A percentile compares a stretch with the other conserved stretches of the same genome.
Evolutionary conservation across 2,888 invertebrate genomes (phyloP).

Genomic region (Cephalotes varians): DNA sequence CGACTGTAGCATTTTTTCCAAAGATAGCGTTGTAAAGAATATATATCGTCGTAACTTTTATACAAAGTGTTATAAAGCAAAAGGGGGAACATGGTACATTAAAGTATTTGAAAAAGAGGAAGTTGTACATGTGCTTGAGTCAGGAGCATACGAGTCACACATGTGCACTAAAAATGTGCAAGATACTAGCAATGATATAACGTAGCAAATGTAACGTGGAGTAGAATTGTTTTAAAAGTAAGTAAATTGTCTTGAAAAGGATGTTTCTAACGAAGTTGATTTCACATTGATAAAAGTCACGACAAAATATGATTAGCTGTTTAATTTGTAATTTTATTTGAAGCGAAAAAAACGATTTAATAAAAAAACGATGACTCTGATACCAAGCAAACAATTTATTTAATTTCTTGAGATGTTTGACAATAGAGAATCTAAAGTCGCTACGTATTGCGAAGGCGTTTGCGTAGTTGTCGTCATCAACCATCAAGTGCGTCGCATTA

Average conservation of each 20-base stretch:
- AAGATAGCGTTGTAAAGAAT: neutral
- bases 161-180: neutral
- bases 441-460: neutral
- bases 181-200: neutral
- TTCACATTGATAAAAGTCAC: neutral
- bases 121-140: constrained; percentile 20
- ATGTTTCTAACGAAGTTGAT: neutral
- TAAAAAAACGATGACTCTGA: neutral
- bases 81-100: neutral
- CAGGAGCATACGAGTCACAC: neutral
- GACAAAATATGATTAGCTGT: neutral
- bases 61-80: neutral
- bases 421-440: neutral
- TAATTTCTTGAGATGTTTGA: constrained; percentile 1
- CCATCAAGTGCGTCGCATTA: constrained; percentile 56
- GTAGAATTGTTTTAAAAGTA: neutral
- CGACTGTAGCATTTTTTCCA: neutral
- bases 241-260: neutral
- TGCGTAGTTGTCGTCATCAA: constrained; percentile 70
- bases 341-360: constrained; percentile 19
- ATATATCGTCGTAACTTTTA: neutral
- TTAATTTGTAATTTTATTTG: neutral
- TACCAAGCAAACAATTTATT: neutral
- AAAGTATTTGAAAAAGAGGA: constrained; percentile 5
- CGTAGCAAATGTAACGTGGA: neutral